These are phyloP conservation scores for Peribatodes rhomboidaria DNA, from an alignment of 2,888 invertebrate species.

Conservation along the genomic window DNA sequence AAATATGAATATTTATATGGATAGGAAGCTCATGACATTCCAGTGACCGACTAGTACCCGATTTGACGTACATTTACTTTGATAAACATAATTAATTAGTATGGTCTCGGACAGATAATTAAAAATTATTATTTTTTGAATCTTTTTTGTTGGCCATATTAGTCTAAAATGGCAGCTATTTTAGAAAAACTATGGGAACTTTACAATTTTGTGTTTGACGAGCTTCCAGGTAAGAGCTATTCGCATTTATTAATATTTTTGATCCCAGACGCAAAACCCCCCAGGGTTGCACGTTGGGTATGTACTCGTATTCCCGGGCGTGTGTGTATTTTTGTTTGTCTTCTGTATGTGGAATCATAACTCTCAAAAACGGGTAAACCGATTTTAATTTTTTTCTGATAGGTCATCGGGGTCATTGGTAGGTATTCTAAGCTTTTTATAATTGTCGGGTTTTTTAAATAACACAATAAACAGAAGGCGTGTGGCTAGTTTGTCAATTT, in stretches of 20 bases:
- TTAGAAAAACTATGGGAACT: slow-evolving; percentile 62
- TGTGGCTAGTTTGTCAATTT: too few species aligned
- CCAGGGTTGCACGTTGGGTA: too few species aligned
- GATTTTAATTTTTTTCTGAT: too few species aligned
- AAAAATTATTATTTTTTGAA: neutral
- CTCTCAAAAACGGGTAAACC: too few species aligned
- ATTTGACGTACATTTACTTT: neutral
- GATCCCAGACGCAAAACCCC: too few species aligned
- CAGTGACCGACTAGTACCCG: neutral
- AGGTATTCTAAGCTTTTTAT: too few species aligned
- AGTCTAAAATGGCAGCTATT: slow-evolving; percentile 67
- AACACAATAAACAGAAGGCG: too few species aligned
- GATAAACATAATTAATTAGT: neutral
- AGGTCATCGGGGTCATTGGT: too few species aligned
- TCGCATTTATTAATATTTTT: neutral
- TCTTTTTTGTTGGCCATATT: neutral
- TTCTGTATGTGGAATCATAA: too few species aligned
- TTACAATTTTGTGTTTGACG: slow-evolving; percentile 69
- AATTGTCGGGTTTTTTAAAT: too few species aligned
- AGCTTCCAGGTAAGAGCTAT: slow-evolving; percentile 73
- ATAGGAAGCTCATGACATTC: neutral
- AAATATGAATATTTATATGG: neutral
- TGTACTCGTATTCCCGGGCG: too few species aligned
- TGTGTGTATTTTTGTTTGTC: too few species aligned
- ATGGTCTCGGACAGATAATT: neutral